Percentiles rank a stretch among this genome's conserved stretches.
phyloP scores from a whole-genome alignment of 1,140 invertebrate genomes.

The Caenorhabditis brenneri region DNA sequence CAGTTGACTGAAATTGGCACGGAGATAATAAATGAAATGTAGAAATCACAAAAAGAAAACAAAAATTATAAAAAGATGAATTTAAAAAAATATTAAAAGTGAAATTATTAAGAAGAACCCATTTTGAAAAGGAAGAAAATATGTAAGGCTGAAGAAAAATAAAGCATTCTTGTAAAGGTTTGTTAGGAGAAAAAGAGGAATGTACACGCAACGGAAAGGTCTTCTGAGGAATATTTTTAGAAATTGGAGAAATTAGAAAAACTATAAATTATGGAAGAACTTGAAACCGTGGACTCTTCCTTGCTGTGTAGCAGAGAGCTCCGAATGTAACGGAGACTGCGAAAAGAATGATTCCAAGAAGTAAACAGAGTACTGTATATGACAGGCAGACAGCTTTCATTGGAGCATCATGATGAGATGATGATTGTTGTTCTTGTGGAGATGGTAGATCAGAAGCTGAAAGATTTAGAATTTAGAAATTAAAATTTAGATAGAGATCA shows the following conservation, averaged over 20 bases:
- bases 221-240: constrained; percentile 6
- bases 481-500: too few species aligned
- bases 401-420: neutral
- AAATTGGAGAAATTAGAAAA: neutral
- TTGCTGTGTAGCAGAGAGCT: constrained; percentile 33
- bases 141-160: neutral
- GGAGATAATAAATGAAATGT: neutral
- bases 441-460: constrained; percentile 32
- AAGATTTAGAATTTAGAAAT: too few species aligned
- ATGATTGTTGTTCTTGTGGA: constrained; percentile 31
- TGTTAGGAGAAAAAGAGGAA: neutral
- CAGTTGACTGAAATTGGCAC: constrained; percentile 19
- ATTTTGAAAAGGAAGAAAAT: neutral
- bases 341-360: constrained; percentile 38
- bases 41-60: neutral
- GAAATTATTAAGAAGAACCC: neutral
- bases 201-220: constrained; percentile 45
- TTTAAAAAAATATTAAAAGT: neutral
- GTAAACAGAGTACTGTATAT: constrained; percentile 31
- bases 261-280: constrained; percentile 19
- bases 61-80: neutral
- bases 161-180: constrained; percentile 18
- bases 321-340: constrained; percentile 28
- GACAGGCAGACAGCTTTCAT: constrained; percentile 36
- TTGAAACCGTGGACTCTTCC: constrained; percentile 31